phyloP scores from a whole-genome alignment of 2,888 invertebrate genomes.

The Norana najaformis region DNA sequence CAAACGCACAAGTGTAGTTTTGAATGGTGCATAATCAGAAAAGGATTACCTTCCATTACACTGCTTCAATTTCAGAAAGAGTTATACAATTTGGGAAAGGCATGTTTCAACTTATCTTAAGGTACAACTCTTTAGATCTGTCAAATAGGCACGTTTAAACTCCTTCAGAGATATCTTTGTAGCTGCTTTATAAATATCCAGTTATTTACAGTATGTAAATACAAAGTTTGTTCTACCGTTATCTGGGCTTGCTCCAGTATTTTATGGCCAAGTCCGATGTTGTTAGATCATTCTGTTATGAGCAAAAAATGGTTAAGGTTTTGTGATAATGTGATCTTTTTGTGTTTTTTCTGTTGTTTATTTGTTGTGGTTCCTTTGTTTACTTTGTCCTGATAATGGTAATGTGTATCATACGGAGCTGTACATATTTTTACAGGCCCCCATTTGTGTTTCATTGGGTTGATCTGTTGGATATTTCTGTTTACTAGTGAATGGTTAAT shows the following conservation, averaged over 20 bases:
- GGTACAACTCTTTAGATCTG: neutral
- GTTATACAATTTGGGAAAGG: neutral
- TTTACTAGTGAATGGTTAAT: neutral
- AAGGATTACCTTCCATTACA: neutral
- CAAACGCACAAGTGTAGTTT: neutral
- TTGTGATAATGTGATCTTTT: neutral
- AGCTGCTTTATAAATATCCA: neutral
- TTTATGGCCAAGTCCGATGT: neutral
- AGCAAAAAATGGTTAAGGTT: neutral
- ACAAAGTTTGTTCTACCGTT: neutral
- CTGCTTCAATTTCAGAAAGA: neutral
- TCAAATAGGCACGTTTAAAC: neutral
- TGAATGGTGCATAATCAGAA: neutral
- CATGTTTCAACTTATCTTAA: neutral
- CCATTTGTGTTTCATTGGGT: neutral
- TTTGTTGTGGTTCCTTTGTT: neutral
- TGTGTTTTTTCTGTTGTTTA: neutral
- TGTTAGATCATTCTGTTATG: too few relatives aligned
- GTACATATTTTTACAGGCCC: neutral
- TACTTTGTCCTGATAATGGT: neutral
- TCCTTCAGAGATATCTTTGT: neutral
- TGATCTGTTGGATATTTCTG: constrained; percentile 5
- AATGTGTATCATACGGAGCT: neutral
- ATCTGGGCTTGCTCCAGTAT: neutral
- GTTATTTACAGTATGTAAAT: neutral